Evolutionary conservation across 2,888 invertebrate species (phyloP).

Genomic region (Volucella bombylans): DNA sequence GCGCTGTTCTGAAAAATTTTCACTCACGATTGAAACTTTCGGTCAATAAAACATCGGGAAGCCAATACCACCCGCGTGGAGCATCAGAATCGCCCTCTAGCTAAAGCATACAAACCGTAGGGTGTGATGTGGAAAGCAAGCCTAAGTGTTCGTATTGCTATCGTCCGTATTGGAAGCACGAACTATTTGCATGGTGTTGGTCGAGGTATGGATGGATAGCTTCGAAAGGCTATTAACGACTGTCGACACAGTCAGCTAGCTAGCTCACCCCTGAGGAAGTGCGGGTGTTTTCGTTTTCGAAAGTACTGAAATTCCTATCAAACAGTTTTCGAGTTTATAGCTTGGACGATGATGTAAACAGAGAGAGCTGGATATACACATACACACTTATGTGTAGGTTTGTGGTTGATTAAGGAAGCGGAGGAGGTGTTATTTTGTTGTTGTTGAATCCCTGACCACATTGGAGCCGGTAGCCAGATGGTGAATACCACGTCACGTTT

Average conservation of each 20-base stretch:
- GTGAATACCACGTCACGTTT: constrained; percentile 7
- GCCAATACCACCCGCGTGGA: constrained; percentile 24
- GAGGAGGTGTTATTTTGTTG: constrained; percentile 20
- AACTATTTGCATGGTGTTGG: constrained; percentile 49
- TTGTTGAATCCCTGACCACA: constrained; percentile 21
- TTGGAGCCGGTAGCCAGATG: constrained; percentile 39
- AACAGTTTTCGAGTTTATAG: constrained; percentile 51
- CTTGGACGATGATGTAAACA: constrained; percentile 59
- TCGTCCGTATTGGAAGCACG: constrained; percentile 17
- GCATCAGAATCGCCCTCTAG: neutral
- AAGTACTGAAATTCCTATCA: constrained; percentile 41
- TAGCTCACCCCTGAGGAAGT: constrained; percentile 9
- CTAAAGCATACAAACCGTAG: neutral
- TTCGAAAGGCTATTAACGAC: constrained; percentile 22
- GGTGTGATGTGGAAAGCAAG: neutral
- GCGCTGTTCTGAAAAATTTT: constrained; percentile 29
- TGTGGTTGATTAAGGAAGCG: neutral
- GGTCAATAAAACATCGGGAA: constrained; percentile 61
- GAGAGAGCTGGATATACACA: neutral
- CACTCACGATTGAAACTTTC: constrained; percentile 34
- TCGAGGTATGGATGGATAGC: too few relatives aligned
- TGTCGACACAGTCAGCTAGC: constrained; percentile 14
- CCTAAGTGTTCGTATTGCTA: neutral
- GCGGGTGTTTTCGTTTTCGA: constrained; percentile 39
- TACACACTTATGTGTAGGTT: too few relatives aligned